Percentiles rank a stretch among this genome's conserved stretches.
phyloP scores from a whole-genome alignment of 2,888 invertebrate species.

The Trachelus tabidus region DNA sequence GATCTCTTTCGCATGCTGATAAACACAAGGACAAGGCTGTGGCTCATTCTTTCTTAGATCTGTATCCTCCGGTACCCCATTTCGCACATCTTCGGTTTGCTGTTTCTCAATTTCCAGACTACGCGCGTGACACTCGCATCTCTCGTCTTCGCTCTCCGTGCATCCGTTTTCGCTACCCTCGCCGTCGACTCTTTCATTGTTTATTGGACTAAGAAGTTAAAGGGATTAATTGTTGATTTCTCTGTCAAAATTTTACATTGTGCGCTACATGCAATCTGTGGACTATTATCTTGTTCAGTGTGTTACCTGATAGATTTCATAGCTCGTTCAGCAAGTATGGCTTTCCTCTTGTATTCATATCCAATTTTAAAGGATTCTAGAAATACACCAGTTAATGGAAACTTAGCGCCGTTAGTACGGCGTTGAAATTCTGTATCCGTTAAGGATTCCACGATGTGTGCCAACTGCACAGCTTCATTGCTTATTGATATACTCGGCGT shows the following conservation, averaged over 20 bases:
- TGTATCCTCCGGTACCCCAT: slow-evolving; percentile 22
- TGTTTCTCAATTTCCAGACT: slow-evolving; percentile 18
- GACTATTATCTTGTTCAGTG: neutral
- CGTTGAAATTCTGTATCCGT: slow-evolving; percentile 32
- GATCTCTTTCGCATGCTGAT: slow-evolving; percentile 51
- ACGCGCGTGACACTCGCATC: slow-evolving; percentile 36
- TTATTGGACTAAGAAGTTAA: slow-evolving; percentile 11
- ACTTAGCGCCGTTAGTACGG: neutral
- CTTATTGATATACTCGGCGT: slow-evolving; percentile 37
- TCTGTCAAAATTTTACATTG: neutral
- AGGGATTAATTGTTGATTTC: neutral
- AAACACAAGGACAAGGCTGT: slow-evolving; percentile 52
- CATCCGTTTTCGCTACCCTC: slow-evolving; percentile 29
- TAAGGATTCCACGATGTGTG: slow-evolving; percentile 46
- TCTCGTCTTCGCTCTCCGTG: slow-evolving; percentile 28
- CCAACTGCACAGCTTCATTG: slow-evolving; percentile 45
- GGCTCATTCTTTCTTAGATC: slow-evolving; percentile 30
- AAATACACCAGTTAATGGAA: neutral
- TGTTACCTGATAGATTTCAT: neutral
- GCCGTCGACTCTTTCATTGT: slow-evolving; percentile 25
- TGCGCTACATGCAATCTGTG: neutral
- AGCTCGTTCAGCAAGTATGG: neutral
- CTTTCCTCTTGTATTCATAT: neutral
- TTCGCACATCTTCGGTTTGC: slow-evolving; percentile 22
- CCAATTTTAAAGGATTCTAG: neutral